These are phyloP conservation scores for Chionomys nivalis DNA, from an alignment of 2,113 vertebrate species.

Conservation along the genomic window DNA sequence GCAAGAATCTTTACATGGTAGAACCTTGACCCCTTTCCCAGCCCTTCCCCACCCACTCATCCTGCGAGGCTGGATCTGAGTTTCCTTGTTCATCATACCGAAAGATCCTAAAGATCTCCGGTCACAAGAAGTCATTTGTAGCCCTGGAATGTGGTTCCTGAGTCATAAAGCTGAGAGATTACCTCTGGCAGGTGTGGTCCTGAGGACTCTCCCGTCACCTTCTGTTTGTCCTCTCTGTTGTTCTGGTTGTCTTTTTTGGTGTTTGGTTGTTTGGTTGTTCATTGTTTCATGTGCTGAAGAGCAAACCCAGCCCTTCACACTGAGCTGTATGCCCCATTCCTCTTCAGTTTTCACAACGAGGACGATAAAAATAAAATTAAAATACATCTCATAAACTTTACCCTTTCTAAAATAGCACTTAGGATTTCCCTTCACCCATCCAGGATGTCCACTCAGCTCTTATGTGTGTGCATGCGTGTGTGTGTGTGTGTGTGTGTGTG, in stretches of 20 bases:
- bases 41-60: neutral
- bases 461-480: neutral
- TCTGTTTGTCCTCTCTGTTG: neutral
- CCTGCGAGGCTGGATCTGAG: neutral
- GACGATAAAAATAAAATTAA: neutral
- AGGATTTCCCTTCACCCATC: neutral
- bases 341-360: neutral
- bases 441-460: neutral
- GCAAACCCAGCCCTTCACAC: neutral
- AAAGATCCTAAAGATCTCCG: neutral
- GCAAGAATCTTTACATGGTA: neutral
- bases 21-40: neutral
- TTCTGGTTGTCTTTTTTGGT: neutral
- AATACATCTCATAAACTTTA: neutral
- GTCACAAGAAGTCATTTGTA: neutral
- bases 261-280: too few species aligned
- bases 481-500: neutral
- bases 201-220: neutral
- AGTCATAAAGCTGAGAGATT: neutral
- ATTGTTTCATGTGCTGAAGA: neutral
- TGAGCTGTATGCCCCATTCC: neutral
- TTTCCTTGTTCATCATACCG: neutral
- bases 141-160: conserved; percentile 24
- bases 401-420: neutral
- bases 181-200: neutral